Conservation (phyloP, 2,113 vertebrate genomes). For the Tachuris rubrigastra region DNA sequence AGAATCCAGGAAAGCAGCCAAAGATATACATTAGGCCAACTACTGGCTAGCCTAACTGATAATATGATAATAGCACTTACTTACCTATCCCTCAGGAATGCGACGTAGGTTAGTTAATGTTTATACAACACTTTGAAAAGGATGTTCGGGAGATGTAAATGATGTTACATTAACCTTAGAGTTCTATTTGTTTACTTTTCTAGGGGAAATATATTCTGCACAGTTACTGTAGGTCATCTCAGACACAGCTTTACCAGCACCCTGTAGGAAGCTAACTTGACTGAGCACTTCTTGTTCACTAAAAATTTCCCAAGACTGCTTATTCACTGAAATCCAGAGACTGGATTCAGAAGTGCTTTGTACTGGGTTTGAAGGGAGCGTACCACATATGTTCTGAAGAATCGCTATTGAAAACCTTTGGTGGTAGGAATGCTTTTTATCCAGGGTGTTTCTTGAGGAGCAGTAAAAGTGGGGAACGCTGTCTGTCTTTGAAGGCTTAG, state of each 20-base stretch:
- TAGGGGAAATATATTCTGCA: not conserved
- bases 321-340: not conserved
- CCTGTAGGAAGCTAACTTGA: not conserved
- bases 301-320: not conserved
- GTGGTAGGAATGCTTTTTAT: not conserved
- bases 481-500: not conserved
- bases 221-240: not conserved
- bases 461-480: not conserved
- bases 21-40: conserved; percentile 37
- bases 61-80: conserved; percentile 25
- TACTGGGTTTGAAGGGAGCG: not conserved
- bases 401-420: not conserved
- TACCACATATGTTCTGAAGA: conserved; percentile 2
- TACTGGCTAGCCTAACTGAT: conserved; percentile 27
- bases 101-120: conserved; percentile 33
- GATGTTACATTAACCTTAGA: not conserved
- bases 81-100: conserved; percentile 22
- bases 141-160: conserved; percentile 6
- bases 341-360: not conserved
- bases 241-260: not conserved
- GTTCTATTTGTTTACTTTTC: conserved; percentile 46
- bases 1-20: conserved; percentile 39
- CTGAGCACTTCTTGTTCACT: not conserved
- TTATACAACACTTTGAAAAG: conserved; percentile 18
- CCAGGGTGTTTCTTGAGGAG: not conserved